A percentile compares a stretch with the other conserved stretches of the same genome.
Evolutionary conservation across 2,888 invertebrate species (phyloP).

Genomic region (Drosophila quasianomalipes): DNA sequence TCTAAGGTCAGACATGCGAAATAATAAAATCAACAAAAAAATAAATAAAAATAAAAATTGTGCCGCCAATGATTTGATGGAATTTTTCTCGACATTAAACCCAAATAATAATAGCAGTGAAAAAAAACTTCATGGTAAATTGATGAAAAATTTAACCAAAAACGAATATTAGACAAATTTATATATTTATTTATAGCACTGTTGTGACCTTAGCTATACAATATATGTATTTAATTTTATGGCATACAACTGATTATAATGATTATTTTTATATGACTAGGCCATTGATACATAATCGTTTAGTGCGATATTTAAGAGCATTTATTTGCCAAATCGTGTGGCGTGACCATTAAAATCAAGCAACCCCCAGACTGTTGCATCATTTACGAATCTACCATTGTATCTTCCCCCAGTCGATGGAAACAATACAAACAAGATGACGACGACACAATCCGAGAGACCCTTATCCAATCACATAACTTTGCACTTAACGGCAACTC

Average conservation of each 20-base stretch:
- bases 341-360: slow-evolving; percentile 19
- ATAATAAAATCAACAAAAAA: slow-evolving; percentile 8
- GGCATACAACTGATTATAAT: slow-evolving; percentile 32
- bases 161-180: neutral
- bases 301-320: slow-evolving; percentile 23
- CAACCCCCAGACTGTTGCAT: slow-evolving; percentile 17
- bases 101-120: slow-evolving; percentile 2
- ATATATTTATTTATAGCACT: slow-evolving; percentile 26
- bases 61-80: slow-evolving; percentile 53
- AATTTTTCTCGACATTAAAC: slow-evolving; percentile 22
- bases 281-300: slow-evolving; percentile 39
- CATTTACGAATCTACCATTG: slow-evolving; percentile 11
- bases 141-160: slow-evolving; percentile 34
- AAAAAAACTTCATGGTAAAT: slow-evolving; percentile 43
- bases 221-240: slow-evolving; percentile 8
- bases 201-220: slow-evolving; percentile 39
- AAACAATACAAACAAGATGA: slow-evolving; percentile 21
- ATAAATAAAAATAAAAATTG: slow-evolving; percentile 14
- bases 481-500: slow-evolving; percentile 76
- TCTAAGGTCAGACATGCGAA: slow-evolving; percentile 49
- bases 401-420: slow-evolving; percentile 2
- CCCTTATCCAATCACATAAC: slow-evolving; percentile 75
- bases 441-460: slow-evolving; percentile 31
- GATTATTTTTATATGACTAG: slow-evolving; percentile 2
- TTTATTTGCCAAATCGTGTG: slow-evolving; percentile 35